Conservation (phyloP, 2,113 vertebrate genomes). For the Poeciliopsis turrubarensis region DNA sequence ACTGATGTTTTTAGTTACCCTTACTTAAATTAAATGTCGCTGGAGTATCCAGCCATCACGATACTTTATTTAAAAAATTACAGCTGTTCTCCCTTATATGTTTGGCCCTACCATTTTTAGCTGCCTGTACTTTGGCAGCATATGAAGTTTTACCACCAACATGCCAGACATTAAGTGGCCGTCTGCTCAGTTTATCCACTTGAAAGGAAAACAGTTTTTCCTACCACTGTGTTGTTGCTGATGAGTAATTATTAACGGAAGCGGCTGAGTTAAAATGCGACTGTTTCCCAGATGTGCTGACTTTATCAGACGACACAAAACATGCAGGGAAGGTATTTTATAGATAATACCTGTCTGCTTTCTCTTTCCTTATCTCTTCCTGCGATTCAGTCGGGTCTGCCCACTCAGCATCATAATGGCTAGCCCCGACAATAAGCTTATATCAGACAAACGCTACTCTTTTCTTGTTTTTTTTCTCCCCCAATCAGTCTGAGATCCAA, state of each 20-base stretch:
- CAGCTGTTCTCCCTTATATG: neutral
- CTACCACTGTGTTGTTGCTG: slow-evolving; percentile 20
- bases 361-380: neutral
- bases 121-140: neutral
- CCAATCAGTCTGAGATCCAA: slow-evolving; percentile 46
- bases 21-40: neutral
- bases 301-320: neutral
- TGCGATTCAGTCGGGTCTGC: neutral
- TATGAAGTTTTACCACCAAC: neutral
- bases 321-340: slow-evolving; percentile 30
- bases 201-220: slow-evolving; percentile 17
- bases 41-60: neutral
- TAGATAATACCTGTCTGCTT: slow-evolving; percentile 18
- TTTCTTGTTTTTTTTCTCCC: neutral
- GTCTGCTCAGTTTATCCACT: neutral
- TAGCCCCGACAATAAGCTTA: neutral
- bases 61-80: neutral
- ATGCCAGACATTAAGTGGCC: neutral
- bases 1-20: neutral
- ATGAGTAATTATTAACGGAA: slow-evolving; percentile 43
- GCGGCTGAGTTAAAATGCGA: slow-evolving; percentile 6
- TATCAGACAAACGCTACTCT: slow-evolving; percentile 1
- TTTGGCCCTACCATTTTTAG: neutral
- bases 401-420: slow-evolving; percentile 3
- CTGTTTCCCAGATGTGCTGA: slow-evolving; percentile 28